phyloP scores from a whole-genome alignment of 2,888 invertebrate species.

The Alentia gelatinosa region DNA sequence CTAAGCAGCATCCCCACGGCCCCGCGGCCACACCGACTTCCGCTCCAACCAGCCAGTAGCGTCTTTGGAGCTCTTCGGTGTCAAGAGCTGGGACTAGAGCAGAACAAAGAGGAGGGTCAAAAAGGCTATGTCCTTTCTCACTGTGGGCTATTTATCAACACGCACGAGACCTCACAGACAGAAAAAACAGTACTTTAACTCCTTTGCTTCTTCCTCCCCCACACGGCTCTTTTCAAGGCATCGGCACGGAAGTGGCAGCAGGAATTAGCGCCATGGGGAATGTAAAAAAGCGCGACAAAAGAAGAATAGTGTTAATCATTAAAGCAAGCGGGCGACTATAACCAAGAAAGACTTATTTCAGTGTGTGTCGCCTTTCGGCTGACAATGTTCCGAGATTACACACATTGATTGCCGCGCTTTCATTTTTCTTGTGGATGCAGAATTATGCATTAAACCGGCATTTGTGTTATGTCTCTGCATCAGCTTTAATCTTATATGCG shows the following conservation, averaged over 20 bases:
- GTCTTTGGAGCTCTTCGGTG: not conserved
- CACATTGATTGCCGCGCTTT: not conserved
- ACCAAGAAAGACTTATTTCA: not conserved
- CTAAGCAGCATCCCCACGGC: not conserved
- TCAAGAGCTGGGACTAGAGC: conserved; percentile 11
- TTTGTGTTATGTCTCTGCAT: too few relatives aligned
- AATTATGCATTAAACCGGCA: too few relatives aligned
- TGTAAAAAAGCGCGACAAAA: not conserved
- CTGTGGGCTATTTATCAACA: not conserved
- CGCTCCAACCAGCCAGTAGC: not conserved
- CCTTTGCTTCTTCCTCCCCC: too few relatives aligned
- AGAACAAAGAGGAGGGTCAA: conserved; percentile 37
- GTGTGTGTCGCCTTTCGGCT: not conserved
- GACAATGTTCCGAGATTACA: not conserved
- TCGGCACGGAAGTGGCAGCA: not conserved
- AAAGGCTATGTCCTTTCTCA: conserved; percentile 37
- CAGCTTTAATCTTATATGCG: too few relatives aligned
- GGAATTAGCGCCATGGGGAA: not conserved
- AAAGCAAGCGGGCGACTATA: not conserved
- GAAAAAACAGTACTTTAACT: too few relatives aligned
- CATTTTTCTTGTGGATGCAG: too few relatives aligned
- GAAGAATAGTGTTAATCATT: not conserved
- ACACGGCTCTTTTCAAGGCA: too few relatives aligned
- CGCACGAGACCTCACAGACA: not conserved
- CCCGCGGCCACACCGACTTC: not conserved